Evolutionary conservation across 2,113 vertebrate genomes (phyloP), one percentile per base, ranked within the genome.

Genomic region (Puntigrus tetrazona): DNA sequence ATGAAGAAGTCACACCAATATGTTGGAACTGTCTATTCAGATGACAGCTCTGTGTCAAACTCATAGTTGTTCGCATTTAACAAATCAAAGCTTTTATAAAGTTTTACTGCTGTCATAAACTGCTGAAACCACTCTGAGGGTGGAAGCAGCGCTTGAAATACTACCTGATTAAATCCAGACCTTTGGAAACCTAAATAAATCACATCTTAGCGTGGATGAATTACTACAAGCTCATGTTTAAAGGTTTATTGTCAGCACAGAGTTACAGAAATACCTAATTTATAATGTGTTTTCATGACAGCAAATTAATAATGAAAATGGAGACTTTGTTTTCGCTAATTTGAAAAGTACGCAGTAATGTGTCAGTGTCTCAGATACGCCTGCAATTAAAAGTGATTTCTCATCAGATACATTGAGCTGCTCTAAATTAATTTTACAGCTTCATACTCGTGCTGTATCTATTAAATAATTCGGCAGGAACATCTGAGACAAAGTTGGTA

Each of bases 81-180:
- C 73, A 67, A 45, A 84, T 61, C 57, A 84, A 84, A n/a, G n/a
- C 82, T 78, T 65, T 45, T 80, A n/a, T 43, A 52, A 22, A 81
- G 59, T 70, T 65, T 69, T 77, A 76, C 43, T 22, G 61, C 38
- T 61, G 20, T 76, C 57, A 63, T 47, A 84, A 50, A 81, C 77
- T 74, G 25, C 65, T 65, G 11, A 52, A 76, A 76, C 14, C 36
- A 78, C 55, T 59, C 5, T 73, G 50, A 84, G n/a, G 11, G 59
- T 34, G 25, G 27, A 67, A 69, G 45, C 70, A 57, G n/a, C 4
- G 52, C 65, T 59, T 59, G 61, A 86, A 82, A 77, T 70, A 20
- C 77, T 69, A n/a, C 36, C 25, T 29, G 59, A 82, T 34, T 25
- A 25, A 63, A 50, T 82, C 72, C 86, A 87, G 73, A 63, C 78